Evolutionary conservation across 1,140 invertebrate genomes (phyloP).

Genomic region (Oppia nitens): DNA sequence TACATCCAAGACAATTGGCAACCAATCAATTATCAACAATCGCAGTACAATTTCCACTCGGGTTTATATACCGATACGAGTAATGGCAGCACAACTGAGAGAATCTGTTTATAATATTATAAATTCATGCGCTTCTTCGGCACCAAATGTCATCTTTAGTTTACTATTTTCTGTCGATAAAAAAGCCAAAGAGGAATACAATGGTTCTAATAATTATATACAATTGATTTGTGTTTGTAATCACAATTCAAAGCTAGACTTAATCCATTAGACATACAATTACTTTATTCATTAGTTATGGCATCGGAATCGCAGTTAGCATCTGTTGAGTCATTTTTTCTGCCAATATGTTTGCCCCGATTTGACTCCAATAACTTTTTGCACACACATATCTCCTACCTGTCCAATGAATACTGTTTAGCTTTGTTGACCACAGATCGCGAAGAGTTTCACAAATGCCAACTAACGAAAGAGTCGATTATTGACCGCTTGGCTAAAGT

Average conservation of each 20-base stretch:
- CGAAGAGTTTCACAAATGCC: slow-evolving; percentile 19
- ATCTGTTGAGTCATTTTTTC: slow-evolving; percentile 17
- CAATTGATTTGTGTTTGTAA: slow-evolving; percentile 14
- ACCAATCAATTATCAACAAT: neutral
- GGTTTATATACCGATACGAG: slow-evolving; percentile 14
- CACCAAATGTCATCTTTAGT: slow-evolving; percentile 8
- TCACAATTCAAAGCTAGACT: slow-evolving; percentile 11
- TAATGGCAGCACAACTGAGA: slow-evolving; percentile 1
- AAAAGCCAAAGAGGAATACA: neutral
- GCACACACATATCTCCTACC: slow-evolving; percentile 16
- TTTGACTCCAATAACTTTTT: slow-evolving; percentile 15
- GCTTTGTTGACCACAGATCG: slow-evolving; percentile 14
- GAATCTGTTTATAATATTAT: slow-evolving; percentile 13
- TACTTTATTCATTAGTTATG: slow-evolving; percentile 13
- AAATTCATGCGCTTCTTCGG: neutral
- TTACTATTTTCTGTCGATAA: slow-evolving; percentile 1
- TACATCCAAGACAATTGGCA: neutral
- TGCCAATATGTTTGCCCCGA: slow-evolving; percentile 18
- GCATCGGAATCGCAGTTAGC: slow-evolving; percentile 11
- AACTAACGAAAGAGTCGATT: slow-evolving; percentile 2
- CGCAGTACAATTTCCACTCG: slow-evolving; percentile 1
- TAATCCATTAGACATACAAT: slow-evolving; percentile 15
- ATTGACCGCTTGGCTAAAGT: slow-evolving; percentile 10
- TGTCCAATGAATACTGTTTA: slow-evolving; percentile 14
- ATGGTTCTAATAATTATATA: neutral